phyloP scores from a whole-genome alignment of 2,888 invertebrate species.

The Fragum sueziense region DNA sequence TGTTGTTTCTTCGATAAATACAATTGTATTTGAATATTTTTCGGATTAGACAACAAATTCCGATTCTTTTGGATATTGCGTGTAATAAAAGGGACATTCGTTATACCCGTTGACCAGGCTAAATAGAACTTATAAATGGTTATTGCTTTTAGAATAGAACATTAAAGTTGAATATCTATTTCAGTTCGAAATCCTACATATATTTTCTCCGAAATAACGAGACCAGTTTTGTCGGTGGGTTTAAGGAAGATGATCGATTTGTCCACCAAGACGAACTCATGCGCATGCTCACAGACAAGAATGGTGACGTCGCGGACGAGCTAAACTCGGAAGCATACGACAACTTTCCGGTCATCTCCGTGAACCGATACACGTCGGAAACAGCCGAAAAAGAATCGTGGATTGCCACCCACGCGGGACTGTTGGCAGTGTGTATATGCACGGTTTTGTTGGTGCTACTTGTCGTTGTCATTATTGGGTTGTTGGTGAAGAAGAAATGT shows the following conservation, averaged over 20 bases:
- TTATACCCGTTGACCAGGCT: no score
- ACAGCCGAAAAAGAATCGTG: conserved; percentile 5
- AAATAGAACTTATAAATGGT: no score
- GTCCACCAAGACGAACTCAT: conserved; percentile 42
- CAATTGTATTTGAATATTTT: no score
- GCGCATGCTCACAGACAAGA: conserved; percentile 8
- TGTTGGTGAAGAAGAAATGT: conserved; percentile 11
- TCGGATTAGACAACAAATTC: no score
- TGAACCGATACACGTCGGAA: background rate
- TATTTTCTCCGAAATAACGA: conserved; percentile 41
- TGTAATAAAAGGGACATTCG: no score
- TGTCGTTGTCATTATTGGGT: background rate
- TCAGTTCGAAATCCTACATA: conserved; percentile 45
- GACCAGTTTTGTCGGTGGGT: conserved; percentile 13
- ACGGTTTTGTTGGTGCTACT: background rate
- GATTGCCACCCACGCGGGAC: conserved; percentile 20
- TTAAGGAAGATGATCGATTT: conserved; percentile 32
- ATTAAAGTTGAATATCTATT: background rate
- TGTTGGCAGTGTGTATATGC: conserved; percentile 1
- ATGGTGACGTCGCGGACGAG: conserved; percentile 36
- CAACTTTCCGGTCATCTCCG: conserved; percentile 36
- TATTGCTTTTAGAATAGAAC: no score
- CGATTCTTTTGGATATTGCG: no score
- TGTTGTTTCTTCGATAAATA: no score
- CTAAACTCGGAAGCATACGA: conserved; percentile 49